Conservation (phyloP, 2,888 invertebrate genomes). For the Rhopalosiphum nymphaeae region DNA sequence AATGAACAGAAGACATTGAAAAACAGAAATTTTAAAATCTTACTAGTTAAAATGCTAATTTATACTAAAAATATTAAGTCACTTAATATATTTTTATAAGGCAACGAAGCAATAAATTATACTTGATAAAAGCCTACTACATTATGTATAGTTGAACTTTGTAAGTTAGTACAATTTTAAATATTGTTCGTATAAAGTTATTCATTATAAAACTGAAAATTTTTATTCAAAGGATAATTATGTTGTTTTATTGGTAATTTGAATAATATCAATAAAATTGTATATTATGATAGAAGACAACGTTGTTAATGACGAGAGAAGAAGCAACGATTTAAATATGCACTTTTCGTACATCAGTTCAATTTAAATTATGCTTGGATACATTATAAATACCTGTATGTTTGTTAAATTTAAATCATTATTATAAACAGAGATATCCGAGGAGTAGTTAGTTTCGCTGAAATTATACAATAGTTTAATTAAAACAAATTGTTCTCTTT, state of each 20-base stretch:
- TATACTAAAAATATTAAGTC: not conserved
- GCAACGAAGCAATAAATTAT: not conserved
- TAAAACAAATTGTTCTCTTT: not conserved
- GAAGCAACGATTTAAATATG: not conserved
- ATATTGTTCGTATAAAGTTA: not conserved
- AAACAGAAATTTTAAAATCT: not conserved
- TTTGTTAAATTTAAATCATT: not conserved
- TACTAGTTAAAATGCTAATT: not conserved
- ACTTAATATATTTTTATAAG: not conserved
- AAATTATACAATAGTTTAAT: not conserved
- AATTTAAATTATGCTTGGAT: conserved; percentile 9
- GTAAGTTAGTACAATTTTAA: not conserved
- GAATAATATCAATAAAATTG: not conserved
- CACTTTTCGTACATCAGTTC: not conserved
- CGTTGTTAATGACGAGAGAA: not conserved
- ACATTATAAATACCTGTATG: not conserved
- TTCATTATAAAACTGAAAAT: not conserved
- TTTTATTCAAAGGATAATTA: not conserved
- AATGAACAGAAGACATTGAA: not conserved
- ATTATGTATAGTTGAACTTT: not conserved
- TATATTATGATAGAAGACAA: not conserved
- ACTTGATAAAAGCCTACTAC: not conserved
- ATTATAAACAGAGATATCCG: not conserved
- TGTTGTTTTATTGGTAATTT: not conserved
- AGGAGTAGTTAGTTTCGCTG: not conserved